Conservation (phyloP, 2,113 vertebrate species). For the Saccopteryx bilineata region DNA sequence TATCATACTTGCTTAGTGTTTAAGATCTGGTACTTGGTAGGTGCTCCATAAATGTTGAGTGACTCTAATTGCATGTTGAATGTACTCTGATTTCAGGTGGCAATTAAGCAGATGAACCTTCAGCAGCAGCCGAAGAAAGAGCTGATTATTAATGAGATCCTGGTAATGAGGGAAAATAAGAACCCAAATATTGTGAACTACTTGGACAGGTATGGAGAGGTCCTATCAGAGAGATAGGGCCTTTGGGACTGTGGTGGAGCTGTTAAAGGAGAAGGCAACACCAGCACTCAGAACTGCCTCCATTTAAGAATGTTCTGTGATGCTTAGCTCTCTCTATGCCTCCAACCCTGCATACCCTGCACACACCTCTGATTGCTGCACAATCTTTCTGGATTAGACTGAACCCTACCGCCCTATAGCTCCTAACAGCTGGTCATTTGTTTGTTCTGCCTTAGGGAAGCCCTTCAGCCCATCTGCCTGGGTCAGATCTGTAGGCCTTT, state of each 20-base stretch:
- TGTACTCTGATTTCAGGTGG: slow-evolving; percentile 90
- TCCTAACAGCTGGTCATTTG: slow-evolving; percentile 3
- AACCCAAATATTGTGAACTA: slow-evolving; percentile 99
- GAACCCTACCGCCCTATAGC: neutral
- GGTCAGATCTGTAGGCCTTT: neutral
- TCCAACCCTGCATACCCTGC: neutral
- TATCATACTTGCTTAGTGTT: slow-evolving; percentile 28
- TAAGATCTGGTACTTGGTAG: neutral
- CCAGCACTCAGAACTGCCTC: neutral
- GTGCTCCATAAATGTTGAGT: neutral
- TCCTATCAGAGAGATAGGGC: neutral
- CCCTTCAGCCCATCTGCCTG: neutral
- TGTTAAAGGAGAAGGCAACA: neutral
- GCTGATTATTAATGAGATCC: slow-evolving; percentile 98
- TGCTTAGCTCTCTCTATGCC: neutral
- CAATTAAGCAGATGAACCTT: slow-evolving; percentile 99
- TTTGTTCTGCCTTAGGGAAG: neutral
- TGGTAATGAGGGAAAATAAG: slow-evolving; percentile 99
- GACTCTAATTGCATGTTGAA: neutral
- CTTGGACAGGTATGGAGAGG: slow-evolving; percentile 94
- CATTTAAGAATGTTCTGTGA: neutral
- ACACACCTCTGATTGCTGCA: neutral
- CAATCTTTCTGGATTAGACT: neutral
- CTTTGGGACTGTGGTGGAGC: neutral
- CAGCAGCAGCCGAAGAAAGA: slow-evolving; percentile 99